Evolutionary conservation across 2,888 invertebrate genomes (phyloP), one percentile per base, ranked within the genome.

Genomic region (Lycaena phlaeas): DNA sequence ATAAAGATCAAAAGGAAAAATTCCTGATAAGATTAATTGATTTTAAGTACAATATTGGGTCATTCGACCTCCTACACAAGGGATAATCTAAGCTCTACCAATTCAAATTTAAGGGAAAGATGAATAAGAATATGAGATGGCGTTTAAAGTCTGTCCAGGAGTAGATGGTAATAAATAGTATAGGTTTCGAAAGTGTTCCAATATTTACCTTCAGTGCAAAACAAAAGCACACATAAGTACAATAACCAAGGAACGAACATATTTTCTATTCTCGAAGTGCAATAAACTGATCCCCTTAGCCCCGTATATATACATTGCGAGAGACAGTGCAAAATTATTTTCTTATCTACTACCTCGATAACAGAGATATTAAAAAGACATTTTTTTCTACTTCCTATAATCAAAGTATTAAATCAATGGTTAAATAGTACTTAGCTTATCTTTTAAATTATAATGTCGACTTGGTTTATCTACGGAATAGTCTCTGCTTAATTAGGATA

Each of bases 191-290:
- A n/a, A n/a, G n/a, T n/a, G n/a, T n/a, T n/a, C n/a, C n/a, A 25
- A 2, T 12, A 26, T 30, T 10, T 4, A 39, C 38, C 30, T 26
- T 25, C 4, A 7, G 22, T 11, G 18, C 11, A 36, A 26, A 18
- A 30, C 7, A 18, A 29, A 38, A 26, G 25, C 27, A 42, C 27
- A 9, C 34, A 34, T 12, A 30, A 44, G 26, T 37, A 38, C 40
- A 34, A 47, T 2, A 22, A 38, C 17, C 18, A 40, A 12, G 36
- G 36, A 14, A 12, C n/a, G 29, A 42, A 26, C 34, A 34, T 34
- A 10, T n/a, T 18, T 34, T 10, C 34, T 11, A 12, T 5, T 6
- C n/a, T n/a, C 18, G 3, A 34, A 11, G 7, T 34, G 11, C 12
- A 12, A 18, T 12, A 4, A 18, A 9, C 6, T 22, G 4, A 7